phyloP scores from a whole-genome alignment of 53 echinoderm and acorn worm species.

The Apostichopus leukothele region DNA sequence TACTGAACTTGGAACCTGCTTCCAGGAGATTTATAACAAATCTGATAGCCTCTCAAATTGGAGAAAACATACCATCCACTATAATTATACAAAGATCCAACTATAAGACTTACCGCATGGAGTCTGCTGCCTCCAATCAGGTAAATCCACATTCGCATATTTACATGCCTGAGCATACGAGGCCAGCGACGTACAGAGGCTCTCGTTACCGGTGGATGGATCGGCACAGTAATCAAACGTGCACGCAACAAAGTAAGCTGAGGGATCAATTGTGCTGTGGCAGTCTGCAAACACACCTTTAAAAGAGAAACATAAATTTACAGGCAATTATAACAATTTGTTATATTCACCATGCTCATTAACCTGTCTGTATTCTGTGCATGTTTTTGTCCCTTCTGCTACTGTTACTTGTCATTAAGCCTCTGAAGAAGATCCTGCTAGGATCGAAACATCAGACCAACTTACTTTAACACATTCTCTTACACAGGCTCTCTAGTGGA shows the following conservation, averaged over 20 bases:
- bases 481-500: no score
- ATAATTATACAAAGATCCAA: not conserved
- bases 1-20: no score
- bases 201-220: slow-evolving; percentile 53
- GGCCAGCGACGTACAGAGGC: slow-evolving; percentile 66
- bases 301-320: not conserved
- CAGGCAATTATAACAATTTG: no score
- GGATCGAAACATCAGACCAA: no score
- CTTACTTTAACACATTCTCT: no score
- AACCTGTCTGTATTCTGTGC: no score
- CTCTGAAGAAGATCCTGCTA: no score
- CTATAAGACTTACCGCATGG: slow-evolving; percentile 73
- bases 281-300: slow-evolving; percentile 74
- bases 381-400: no score
- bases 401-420: no score
- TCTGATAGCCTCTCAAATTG: no score
- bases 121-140: slow-evolving; percentile 75
- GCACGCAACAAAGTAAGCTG: slow-evolving; percentile 69
- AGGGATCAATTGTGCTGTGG: slow-evolving; percentile 61
- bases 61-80: not conserved
- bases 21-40: no score
- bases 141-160: slow-evolving; percentile 69
- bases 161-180: slow-evolving; percentile 79
- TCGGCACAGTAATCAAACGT: slow-evolving; percentile 81
- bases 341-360: no score